Evolutionary conservation across 2,113 vertebrate species (phyloP).

Genomic region (Scomber scombrus): DNA sequence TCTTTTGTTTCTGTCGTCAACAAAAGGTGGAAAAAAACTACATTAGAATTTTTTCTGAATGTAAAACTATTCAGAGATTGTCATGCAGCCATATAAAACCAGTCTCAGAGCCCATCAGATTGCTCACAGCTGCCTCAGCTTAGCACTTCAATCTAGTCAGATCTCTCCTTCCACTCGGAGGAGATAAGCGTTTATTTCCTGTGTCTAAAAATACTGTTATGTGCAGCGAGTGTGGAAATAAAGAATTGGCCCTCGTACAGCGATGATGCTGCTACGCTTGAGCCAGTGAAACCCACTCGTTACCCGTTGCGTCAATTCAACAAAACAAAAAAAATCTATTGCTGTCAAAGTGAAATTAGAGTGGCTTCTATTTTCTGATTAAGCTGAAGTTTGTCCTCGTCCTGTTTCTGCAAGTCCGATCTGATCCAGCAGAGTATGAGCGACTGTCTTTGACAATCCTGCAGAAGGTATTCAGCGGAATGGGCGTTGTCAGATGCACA

Average conservation of each 20-base stretch:
- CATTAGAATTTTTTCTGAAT: too few relatives aligned
- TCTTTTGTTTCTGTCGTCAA: too few relatives aligned
- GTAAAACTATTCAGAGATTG: too few relatives aligned
- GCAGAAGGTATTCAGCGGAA: background rate
- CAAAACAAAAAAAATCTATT: too few relatives aligned
- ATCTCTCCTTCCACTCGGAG: constrained; percentile 32
- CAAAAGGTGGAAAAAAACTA: too few relatives aligned
- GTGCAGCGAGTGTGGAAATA: constrained; percentile 25
- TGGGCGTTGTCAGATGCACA: background rate
- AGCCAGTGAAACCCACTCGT: constrained; percentile 2
- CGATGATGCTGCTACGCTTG: background rate
- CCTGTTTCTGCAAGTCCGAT: too few relatives aligned
- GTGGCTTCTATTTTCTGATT: background rate
- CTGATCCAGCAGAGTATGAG: too few relatives aligned
- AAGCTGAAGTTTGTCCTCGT: background rate
- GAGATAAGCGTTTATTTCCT: constrained; percentile 56
- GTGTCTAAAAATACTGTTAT: constrained; percentile 50
- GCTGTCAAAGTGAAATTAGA: background rate
- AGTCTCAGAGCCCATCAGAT: constrained; percentile 32
- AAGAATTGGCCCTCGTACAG: constrained; percentile 10
- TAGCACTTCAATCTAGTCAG: constrained; percentile 51
- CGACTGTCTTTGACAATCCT: background rate
- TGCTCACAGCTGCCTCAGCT: constrained; percentile 61
- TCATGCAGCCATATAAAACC: too few relatives aligned
- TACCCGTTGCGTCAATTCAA: background rate